Base-by-base conservation (phyloP, 2,888 invertebrate genomes). In the Carpatolechia fugitivella region DNA sequence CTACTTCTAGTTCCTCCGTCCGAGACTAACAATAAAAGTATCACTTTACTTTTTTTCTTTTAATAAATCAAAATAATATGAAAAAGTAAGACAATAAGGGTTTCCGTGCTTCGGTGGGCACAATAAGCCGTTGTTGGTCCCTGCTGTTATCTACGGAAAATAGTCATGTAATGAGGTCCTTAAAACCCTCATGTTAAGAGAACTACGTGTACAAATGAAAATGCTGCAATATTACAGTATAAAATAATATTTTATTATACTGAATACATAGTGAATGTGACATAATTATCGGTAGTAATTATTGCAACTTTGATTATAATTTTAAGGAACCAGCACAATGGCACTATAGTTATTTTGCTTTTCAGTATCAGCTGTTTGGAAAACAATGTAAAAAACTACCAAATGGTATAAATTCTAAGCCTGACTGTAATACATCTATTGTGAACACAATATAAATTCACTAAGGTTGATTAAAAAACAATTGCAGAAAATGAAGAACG, bases 191-290 rank as follows among this genome's bases (percentile, higher is more conserved):
- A n/a, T n/a, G n/a, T n/a, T n/a, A n/a, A n/a, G n/a, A n/a, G n/a
- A n/a, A n/a, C n/a, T n/a, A n/a, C n/a, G n/a, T n/a, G n/a, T n/a
- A n/a, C n/a, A n/a, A n/a, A n/a, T n/a, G n/a, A n/a, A n/a, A n/a
- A n/a, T n/a, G n/a, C n/a, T n/a, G n/a, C 54, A 60, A 35, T 57
- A 38, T 60, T 77, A 72, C 62, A 64, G 74, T 84, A 80, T 74
- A 82, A 84, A 85, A 85, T 80, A 77, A 78, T 80, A 76, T 77
- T 81, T 80, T 77, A 71, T 69, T 74, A 72, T 78, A 79, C 72
- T 80, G 80, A 78, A 76, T 71, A 44, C 44, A 44, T 44, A 72
- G 64, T 69, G 66, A 70, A 69, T 68, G 78, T 77, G 75, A 79
- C 73, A 78, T 76, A 75, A 66, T 74, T 72, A 68, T 74, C 68